phyloP scores from a whole-genome alignment of 2,888 invertebrate species.

The Parnassius apollo region DNA sequence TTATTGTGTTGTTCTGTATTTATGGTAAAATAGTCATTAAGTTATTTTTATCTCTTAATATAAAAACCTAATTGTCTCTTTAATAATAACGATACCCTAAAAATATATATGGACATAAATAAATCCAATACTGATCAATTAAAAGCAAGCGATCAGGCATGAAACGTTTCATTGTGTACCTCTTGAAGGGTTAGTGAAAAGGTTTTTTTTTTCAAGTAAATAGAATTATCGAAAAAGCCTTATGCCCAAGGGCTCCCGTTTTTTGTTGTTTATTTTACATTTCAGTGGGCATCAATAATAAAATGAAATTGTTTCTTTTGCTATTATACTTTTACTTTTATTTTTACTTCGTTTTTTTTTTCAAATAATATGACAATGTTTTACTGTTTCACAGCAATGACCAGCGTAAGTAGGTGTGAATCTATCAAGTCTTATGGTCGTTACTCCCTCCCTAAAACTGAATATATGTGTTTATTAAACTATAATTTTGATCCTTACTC shows the following conservation, averaged over 20 bases:
- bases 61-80: neutral
- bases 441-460: too few relatives aligned
- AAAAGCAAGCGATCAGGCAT: constrained; percentile 42
- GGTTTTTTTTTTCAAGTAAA: constrained; percentile 13
- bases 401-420: too few relatives aligned
- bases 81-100: constrained; percentile 4
- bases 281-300: neutral
- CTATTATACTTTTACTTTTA: too few relatives aligned
- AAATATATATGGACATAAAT: constrained; percentile 28
- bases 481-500: too few relatives aligned
- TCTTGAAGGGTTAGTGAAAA: constrained; percentile 34
- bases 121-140: constrained; percentile 30
- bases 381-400: too few relatives aligned
- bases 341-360: too few relatives aligned
- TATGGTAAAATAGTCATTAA: too few relatives aligned
- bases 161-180: constrained; percentile 38
- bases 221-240: constrained; percentile 15
- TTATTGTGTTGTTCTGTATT: too few relatives aligned
- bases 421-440: too few relatives aligned
- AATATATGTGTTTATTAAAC: too few relatives aligned
- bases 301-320: neutral
- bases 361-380: too few relatives aligned
- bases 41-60: too few relatives aligned
- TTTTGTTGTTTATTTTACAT: constrained; percentile 16
- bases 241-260: constrained; percentile 15